phyloP scores from a whole-genome alignment of 2,888 invertebrate genomes.

The Apodemia zela region DNA sequence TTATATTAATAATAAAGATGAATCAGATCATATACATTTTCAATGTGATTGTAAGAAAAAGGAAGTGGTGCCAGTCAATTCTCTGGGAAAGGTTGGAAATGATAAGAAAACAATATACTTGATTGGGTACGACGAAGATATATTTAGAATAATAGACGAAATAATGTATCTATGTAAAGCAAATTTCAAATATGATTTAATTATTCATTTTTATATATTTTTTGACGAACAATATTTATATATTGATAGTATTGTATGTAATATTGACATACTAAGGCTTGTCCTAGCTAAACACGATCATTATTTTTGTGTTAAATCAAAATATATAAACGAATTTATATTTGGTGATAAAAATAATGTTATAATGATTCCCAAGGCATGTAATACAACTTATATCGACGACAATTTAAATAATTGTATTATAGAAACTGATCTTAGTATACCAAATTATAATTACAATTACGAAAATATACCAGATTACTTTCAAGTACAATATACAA shows the following conservation, averaged over 20 bases:
- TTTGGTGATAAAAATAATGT: background rate
- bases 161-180: background rate
- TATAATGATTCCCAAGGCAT: background rate
- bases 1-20: background rate
- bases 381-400: background rate
- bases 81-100: background rate
- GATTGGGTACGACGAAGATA: conserved; percentile 17
- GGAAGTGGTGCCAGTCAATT: background rate
- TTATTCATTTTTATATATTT: background rate
- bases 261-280: background rate
- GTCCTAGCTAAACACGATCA: background rate
- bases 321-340: background rate
- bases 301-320: background rate
- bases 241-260: background rate
- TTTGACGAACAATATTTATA: background rate
- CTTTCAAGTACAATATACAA: no score
- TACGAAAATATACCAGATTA: no score
- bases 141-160: conserved; percentile 6
- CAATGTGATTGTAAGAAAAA: background rate
- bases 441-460: no score
- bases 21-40: background rate
- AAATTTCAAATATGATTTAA: background rate
- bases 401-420: background rate
- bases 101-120: background rate
- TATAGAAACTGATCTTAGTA: background rate